Percentiles rank a stretch among this genome's conserved stretches.
These are phyloP conservation scores for Didymodactylos carnosus DNA, from an alignment of 2,888 invertebrate species.

Conservation along the genomic window DNA sequence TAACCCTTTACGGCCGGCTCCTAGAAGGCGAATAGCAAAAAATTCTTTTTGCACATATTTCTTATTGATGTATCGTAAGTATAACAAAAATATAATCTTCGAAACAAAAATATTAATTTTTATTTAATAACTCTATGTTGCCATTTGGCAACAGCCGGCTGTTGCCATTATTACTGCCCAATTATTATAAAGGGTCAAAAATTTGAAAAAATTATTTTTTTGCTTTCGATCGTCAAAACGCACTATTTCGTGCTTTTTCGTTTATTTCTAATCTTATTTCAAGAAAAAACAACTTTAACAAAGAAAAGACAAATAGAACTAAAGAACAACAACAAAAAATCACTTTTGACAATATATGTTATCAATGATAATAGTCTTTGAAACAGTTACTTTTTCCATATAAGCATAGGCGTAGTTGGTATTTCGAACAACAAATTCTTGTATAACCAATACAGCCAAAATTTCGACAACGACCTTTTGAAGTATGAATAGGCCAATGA, in stretches of 20 bases:
- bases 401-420: background rate
- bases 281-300: background rate
- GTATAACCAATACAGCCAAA: background rate
- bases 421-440: background rate
- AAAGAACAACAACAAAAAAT: background rate
- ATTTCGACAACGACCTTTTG: background rate
- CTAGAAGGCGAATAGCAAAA: background rate
- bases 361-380: background rate
- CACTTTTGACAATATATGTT: background rate
- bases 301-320: background rate
- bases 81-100: background rate
- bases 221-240: background rate
- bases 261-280: background rate
- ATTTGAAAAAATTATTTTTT: background rate
- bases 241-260: background rate
- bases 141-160: background rate
- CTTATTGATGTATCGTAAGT: background rate
- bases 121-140: background rate
- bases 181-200: background rate
- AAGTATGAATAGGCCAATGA: background rate
- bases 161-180: too few relatives aligned
- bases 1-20: background rate
- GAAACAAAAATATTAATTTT: background rate
- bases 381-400: background rate
- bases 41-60: background rate